These are phyloP conservation scores for Ochropacha duplaris DNA, from an alignment of 2,888 invertebrate genomes.

Conservation along the genomic window DNA sequence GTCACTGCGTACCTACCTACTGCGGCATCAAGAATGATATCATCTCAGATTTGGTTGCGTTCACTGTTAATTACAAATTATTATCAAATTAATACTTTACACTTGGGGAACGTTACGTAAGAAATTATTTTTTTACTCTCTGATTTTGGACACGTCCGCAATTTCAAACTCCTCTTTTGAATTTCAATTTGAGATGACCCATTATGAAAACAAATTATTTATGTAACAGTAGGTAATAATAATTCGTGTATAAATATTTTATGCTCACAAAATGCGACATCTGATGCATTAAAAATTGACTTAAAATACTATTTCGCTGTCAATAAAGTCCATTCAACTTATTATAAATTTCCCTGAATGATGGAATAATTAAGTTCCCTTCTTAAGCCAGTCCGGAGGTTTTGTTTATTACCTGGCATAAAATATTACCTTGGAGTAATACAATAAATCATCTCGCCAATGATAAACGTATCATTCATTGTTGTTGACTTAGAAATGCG, in stretches of 20 bases:
- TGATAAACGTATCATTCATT: constrained; percentile 54
- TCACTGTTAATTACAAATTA: neutral
- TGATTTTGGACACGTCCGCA: no score
- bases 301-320: constrained; percentile 34
- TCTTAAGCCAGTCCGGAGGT: constrained; percentile 45
- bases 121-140: neutral
- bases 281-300: neutral
- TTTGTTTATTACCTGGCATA: constrained; percentile 62
- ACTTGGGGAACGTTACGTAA: neutral
- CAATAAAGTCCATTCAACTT: constrained; percentile 59
- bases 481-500: constrained; percentile 38
- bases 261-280: no score
- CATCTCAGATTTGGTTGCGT: neutral
- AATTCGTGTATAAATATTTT: no score
- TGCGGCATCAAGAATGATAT: constrained; percentile 11
- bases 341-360: constrained; percentile 53
- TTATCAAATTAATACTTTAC: neutral
- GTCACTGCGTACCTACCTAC: constrained; percentile 35
- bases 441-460: constrained; percentile 60
- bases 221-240: no score
- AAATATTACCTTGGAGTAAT: constrained; percentile 50
- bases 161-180: no score
- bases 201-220: no score
- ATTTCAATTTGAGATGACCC: no score
- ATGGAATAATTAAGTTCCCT: constrained; percentile 65